These are phyloP conservation scores for Digitonthophagus gazella DNA, from an alignment of 2,888 invertebrate species.

Conservation along the genomic window DNA sequence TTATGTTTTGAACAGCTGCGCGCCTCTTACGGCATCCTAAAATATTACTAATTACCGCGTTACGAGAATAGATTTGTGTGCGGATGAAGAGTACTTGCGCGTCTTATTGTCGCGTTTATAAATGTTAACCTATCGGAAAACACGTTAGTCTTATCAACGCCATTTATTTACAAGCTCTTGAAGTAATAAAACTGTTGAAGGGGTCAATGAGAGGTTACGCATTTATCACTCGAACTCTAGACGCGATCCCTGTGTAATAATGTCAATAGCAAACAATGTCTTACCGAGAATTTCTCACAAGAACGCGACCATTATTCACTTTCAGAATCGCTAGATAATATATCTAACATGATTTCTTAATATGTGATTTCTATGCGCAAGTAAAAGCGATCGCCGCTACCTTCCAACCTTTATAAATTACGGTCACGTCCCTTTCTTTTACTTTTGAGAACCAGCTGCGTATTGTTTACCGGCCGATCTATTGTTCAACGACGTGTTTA, in stretches of 20 bases:
- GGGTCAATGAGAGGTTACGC: background rate
- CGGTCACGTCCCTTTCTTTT: background rate
- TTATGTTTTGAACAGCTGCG: conserved; percentile 15
- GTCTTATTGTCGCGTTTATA: background rate
- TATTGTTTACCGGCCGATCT: background rate
- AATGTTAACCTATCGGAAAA: background rate
- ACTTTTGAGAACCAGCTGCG: background rate
- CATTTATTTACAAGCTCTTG: background rate
- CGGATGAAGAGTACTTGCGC: background rate
- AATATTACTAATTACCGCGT: conserved; percentile 15
- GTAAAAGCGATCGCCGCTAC: background rate
- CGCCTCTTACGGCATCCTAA: background rate
- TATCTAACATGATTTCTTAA: background rate
- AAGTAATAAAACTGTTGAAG: background rate
- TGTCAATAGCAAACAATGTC: background rate
- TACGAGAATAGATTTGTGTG: background rate
- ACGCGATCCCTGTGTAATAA: background rate
- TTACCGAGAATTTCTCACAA: background rate
- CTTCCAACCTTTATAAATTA: background rate
- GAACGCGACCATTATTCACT: background rate
- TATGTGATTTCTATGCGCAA: background rate
- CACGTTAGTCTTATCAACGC: background rate
- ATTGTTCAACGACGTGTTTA: background rate
- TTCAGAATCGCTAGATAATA: background rate
- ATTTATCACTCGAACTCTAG: background rate